Percentiles rank a stretch among this genome's conserved stretches.
phyloP scores from a whole-genome alignment of 2,113 vertebrate species.

The Brachypodius melanocephalos region DNA sequence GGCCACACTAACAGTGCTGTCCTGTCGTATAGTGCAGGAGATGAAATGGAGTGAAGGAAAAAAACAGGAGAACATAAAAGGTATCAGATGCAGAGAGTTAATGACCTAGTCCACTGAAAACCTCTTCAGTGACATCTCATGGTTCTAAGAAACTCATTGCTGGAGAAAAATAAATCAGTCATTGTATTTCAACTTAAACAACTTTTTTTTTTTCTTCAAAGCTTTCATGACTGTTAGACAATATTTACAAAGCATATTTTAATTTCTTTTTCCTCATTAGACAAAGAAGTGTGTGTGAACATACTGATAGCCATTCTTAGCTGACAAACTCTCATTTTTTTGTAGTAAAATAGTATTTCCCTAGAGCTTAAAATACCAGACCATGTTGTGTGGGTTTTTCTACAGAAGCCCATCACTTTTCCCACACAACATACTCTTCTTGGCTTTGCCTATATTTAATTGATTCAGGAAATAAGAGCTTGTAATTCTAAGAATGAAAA shows the following conservation, averaged over 20 bases:
- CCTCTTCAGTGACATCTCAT: slow-evolving; percentile 23
- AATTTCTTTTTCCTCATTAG: slow-evolving; percentile 6
- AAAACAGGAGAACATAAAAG: background rate
- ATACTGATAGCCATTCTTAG: background rate
- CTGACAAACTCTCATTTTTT: background rate
- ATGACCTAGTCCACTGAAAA: slow-evolving; percentile 45
- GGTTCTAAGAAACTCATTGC: slow-evolving; percentile 13
- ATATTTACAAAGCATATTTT: background rate
- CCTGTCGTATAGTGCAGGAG: background rate
- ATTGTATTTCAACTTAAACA: background rate
- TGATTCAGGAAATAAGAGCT: background rate
- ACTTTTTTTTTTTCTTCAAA: background rate
- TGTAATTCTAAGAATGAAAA: background rate
- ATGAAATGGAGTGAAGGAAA: background rate
- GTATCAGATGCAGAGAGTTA: slow-evolving; percentile 76
- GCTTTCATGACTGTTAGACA: background rate
- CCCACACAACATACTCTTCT: background rate
- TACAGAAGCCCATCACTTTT: background rate
- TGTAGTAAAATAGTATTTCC: background rate
- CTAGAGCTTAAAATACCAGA: background rate
- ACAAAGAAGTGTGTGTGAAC: background rate
- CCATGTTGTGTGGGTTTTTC: background rate
- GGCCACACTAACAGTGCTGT: background rate
- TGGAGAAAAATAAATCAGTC: slow-evolving; percentile 23
- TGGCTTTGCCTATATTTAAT: background rate